A percentile compares a stretch with the other conserved stretches of the same genome.
Evolutionary conservation across 2,797 vertebrate genomes (phyloP).

Genomic region (Enteromius anoplus): DNA sequence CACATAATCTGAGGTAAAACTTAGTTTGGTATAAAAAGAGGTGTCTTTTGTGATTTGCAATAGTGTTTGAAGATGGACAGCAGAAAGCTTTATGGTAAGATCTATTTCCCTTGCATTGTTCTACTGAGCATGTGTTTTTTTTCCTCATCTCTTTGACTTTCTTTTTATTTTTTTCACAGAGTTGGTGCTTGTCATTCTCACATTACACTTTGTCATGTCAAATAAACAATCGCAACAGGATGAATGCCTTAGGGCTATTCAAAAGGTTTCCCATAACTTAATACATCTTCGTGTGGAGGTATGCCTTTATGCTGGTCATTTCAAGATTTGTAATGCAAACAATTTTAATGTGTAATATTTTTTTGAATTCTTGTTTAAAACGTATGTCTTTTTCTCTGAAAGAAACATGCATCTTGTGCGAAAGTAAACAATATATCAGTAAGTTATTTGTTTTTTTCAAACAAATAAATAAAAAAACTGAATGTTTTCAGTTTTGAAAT

Average conservation of each 20-base stretch:
- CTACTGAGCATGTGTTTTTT: background rate
- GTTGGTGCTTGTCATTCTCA: constrained; percentile 42
- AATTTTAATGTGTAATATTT: background rate
- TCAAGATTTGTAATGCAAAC: background rate
- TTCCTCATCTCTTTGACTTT: background rate
- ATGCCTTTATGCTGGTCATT: constrained; percentile 25
- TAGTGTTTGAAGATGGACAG: constrained; percentile 38
- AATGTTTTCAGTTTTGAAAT: too few relatives aligned
- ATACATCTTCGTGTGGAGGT: constrained; percentile 1
- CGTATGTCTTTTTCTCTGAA: background rate
- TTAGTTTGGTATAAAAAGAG: constrained; percentile 45
- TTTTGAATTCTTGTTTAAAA: background rate
- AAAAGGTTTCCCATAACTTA: accelerated
- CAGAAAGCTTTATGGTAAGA: constrained; percentile 52
- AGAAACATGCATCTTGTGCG: background rate
- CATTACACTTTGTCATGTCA: constrained; percentile 8
- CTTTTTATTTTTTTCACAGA: constrained; percentile 46
- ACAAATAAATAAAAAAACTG: background rate
- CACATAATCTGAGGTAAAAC: constrained; percentile 13
- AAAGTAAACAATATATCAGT: background rate
- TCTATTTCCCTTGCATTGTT: background rate
- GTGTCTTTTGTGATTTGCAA: background rate
- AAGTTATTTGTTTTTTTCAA: background rate
- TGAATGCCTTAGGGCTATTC: constrained; percentile 30
- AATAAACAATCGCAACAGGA: accelerated